Evolutionary conservation across 2,888 invertebrate species (phyloP).

Genomic region (Subacronicta megacephala): DNA sequence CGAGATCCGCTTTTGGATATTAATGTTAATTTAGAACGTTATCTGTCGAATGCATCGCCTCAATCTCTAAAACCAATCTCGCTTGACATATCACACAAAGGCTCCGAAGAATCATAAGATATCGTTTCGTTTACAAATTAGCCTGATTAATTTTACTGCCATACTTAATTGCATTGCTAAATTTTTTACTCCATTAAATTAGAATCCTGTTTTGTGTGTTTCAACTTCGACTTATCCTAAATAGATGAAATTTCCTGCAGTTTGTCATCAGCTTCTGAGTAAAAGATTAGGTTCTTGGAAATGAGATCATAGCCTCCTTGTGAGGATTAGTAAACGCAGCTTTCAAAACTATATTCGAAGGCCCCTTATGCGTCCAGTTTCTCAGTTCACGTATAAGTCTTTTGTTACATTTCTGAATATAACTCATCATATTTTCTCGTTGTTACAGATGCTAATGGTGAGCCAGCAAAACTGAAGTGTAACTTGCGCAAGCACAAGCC

Average conservation of each 20-base stretch:
- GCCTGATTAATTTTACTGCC: slow-evolving; percentile 45
- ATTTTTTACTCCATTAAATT: slow-evolving; percentile 7
- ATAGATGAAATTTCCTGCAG: neutral
- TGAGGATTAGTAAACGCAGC: too few species aligned
- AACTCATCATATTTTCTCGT: slow-evolving; percentile 28
- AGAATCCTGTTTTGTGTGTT: slow-evolving; percentile 34
- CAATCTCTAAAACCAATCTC: slow-evolving; percentile 32
- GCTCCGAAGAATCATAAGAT: slow-evolving; percentile 41
- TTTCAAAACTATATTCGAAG: too few species aligned
- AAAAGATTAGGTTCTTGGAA: too few species aligned
- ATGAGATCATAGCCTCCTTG: too few species aligned
- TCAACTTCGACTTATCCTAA: neutral
- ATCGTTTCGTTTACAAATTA: slow-evolving; percentile 53
- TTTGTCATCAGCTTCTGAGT: too few species aligned
- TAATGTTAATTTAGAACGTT: slow-evolving; percentile 34
- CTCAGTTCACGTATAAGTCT: too few species aligned
- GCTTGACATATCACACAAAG: slow-evolving; percentile 42
- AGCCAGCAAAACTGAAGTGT: slow-evolving; percentile 96
- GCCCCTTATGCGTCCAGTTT: too few species aligned
- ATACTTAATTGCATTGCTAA: slow-evolving; percentile 27
- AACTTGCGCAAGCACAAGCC: slow-evolving; percentile 99
- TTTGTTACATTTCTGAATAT: slow-evolving; percentile 3
- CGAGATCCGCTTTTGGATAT: slow-evolving; percentile 36
- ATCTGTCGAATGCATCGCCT: slow-evolving; percentile 47
- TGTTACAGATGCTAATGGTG: slow-evolving; percentile 91